A percentile compares a stretch with the other conserved stretches of the same genome.
These are phyloP conservation scores for Gallinago stenura DNA, from an alignment of 2,797 vertebrate genomes.

Conservation along the genomic window DNA sequence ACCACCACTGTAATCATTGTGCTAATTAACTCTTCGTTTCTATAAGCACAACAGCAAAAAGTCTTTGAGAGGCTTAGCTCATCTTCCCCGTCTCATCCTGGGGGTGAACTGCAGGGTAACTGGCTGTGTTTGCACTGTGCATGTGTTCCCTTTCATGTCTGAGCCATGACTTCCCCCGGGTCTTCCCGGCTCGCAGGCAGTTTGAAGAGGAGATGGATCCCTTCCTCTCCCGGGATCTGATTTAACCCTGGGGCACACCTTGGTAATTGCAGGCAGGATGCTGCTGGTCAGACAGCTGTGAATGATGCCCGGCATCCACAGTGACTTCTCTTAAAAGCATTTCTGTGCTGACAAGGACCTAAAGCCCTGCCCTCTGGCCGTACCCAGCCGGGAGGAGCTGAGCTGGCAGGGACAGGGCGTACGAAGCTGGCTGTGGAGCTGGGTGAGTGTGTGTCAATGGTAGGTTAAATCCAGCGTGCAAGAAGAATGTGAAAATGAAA, in stretches of 20 bases:
- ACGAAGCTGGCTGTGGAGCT: not conserved
- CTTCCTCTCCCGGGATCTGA: not conserved
- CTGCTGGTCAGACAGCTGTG: not conserved
- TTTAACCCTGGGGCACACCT: not conserved
- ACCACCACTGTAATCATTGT: not conserved
- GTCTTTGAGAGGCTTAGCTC: not conserved
- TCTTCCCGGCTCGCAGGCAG: not conserved
- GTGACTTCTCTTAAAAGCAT: not conserved
- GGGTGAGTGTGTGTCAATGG: not conserved
- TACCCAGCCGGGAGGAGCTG: not conserved
- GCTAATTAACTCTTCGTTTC: not conserved
- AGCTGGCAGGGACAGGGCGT: not conserved
- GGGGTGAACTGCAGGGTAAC: not conserved
- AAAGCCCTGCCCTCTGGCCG: fast-evolving
- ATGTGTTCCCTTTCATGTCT: not conserved
- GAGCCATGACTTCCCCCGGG: not conserved
- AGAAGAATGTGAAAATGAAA: not conserved
- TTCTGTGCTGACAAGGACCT: fast-evolving
- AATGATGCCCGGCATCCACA: not conserved
- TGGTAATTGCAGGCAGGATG: not conserved
- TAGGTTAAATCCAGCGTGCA: not conserved
- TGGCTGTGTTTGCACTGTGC: not conserved
- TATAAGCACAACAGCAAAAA: not conserved
- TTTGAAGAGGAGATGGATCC: constrained; percentile 3
- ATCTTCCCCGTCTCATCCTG: not conserved